Base-by-base conservation (phyloP, 2,888 invertebrate genomes). In the Elysia crispata region DNA sequence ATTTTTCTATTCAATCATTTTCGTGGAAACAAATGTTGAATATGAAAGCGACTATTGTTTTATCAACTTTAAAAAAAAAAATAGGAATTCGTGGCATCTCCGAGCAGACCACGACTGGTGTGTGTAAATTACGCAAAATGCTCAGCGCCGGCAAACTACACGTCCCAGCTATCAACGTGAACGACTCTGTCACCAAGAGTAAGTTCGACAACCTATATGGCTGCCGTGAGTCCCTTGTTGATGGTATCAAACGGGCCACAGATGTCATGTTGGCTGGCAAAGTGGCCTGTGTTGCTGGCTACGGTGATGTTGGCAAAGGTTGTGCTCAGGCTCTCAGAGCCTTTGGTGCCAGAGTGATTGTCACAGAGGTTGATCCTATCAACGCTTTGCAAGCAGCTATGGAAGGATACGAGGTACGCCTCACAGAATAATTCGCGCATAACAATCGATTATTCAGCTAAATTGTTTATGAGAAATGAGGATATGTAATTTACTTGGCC, bases 121-220 rank as follows among this genome's bases (percentile, higher is more conserved):
- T 99, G 0, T 98, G 99, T 92, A 98, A 98, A 93, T 94, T 99
- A 81, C 97, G 98, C 92, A 97, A 96, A 93, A 97, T 99, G 97
- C 94, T 97, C 92, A 96, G 95, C 87, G 95, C 95, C 25, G 97
- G 96, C 49, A 94, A 94, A 78, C 94, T 99, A 54, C 97, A 97
- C 93, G 94, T 97, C 28, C 98, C 99, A 62, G 97, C 98, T 25
- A 97, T 99, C 90, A 99, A 99, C 93, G 99, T 99, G 60, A 99
- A 99, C 92, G 99, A 99, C 93, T 97, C 99, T 3, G 99, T 99
- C 15, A 99, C 99, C 31, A 99, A 99, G 95, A 98, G 98, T 93
- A 99, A 99, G 94, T 99, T 99, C 93, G 99, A 99, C 93, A 99
- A 99, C 92, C 94, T 99, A 81, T 99, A 99, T 93, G 99, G 99